A percentile compares a stretch with the other conserved stretches of the same genome.
Evolutionary conservation across 2,113 vertebrate species (phyloP).

Genomic region (Struthidea cinerea): DNA sequence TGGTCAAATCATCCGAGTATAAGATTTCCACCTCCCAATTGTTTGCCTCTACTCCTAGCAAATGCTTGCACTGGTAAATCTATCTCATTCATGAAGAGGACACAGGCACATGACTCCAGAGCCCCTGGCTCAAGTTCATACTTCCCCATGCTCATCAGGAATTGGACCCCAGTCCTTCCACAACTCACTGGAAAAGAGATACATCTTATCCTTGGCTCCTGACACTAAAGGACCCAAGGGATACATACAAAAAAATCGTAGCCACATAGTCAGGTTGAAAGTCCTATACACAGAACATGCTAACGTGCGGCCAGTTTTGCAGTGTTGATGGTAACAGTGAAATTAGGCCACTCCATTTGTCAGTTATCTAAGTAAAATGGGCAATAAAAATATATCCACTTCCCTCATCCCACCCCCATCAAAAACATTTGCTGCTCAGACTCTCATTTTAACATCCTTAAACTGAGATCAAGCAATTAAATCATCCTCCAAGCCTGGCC

Average conservation of each 20-base stretch:
- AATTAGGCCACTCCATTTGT: not conserved
- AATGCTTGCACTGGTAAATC: not conserved
- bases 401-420: not conserved
- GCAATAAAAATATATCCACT: not conserved
- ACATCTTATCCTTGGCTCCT: not conserved
- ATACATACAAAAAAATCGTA: not conserved
- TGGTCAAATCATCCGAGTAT: not conserved
- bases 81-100: not conserved
- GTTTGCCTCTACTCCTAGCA: not conserved
- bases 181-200: not conserved
- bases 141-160: not conserved
- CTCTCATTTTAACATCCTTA: not conserved
- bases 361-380: not conserved
- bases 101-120: not conserved
- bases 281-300: not conserved
- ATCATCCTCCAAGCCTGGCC: not conserved
- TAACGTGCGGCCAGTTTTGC: not conserved
- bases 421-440: not conserved
- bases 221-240: not conserved
- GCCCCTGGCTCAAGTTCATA: accelerated
- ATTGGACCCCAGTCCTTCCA: not conserved
- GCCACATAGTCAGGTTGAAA: not conserved
- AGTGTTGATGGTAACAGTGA: not conserved
- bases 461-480: not conserved
- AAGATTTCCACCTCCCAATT: not conserved